Conservation (phyloP, 37 sponge, comb jelly and placozoan genomes). For the Ianthella basta region DNA sequence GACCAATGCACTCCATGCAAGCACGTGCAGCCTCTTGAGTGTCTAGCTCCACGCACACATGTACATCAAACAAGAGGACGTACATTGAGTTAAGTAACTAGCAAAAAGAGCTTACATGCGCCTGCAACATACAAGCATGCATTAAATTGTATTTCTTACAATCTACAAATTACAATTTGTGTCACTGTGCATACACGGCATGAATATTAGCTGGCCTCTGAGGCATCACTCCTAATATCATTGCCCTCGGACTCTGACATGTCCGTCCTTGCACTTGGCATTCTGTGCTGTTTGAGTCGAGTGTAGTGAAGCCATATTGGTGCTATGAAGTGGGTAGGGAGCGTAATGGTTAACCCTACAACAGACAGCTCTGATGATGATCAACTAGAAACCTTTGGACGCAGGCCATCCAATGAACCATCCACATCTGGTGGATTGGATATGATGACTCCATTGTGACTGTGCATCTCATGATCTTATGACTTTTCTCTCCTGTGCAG, state of each 20-base stretch:
- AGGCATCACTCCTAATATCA: neutral
- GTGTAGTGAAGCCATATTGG: slow-evolving; percentile 4
- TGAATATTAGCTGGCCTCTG: neutral
- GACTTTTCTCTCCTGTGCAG: too few species aligned
- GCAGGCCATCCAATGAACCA: neutral
- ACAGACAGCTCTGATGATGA: neutral
- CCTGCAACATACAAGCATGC: too few species aligned
- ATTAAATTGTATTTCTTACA: too few species aligned
- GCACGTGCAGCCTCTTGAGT: too few species aligned
- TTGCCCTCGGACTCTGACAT: neutral
- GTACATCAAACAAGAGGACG: too few species aligned
- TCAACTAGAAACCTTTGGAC: neutral
- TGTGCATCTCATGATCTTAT: too few species aligned
- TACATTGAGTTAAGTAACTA: too few species aligned
- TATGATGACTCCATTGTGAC: neutral
- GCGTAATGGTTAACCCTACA: neutral
- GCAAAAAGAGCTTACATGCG: too few species aligned
- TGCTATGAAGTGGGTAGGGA: neutral
- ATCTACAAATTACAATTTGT: too few species aligned
- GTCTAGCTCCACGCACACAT: too few species aligned
- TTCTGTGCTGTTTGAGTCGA: neutral
- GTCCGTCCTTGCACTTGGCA: neutral
- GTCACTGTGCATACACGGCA: too few species aligned
- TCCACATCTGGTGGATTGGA: neutral
- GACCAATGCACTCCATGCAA: too few species aligned